Evolutionary conservation across 2,888 invertebrate genomes (phyloP), one percentile per base, ranked within the genome.

Genomic region (Willowsia nigromaculata): DNA sequence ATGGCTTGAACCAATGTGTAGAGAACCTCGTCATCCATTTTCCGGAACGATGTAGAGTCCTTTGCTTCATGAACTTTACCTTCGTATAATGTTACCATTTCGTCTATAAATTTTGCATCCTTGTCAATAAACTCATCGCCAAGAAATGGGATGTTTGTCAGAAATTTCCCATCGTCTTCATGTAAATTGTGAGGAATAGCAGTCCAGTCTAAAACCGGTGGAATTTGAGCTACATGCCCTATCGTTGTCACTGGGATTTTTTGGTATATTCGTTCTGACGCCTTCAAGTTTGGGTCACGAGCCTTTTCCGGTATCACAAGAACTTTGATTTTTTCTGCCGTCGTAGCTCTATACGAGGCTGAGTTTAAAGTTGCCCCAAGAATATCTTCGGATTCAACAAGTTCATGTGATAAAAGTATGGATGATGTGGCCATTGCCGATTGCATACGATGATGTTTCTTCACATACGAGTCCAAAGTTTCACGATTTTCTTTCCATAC

Each of bases 51-150:
- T 1, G 74, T 65, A 0, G 85, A 62, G 22, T 84, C 81, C 50
- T 88, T 82, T 3, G 86, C 88, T 27, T 90, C 88, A 53, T 91
- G 91, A 27, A 91, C 76, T 78, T 90, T 90, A 18, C 91, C 91
- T 85, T 90, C 88, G 59, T 91, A 91, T 0, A 90, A 56, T 5
- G 87, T 90, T 0, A 91, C 87, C 80, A 92, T 90, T 59, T 90
- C 91, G 25, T 91, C 92, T 62, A 92, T 88, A 53, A 92, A 92
- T 37, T 90, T 87, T 27, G 81, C 53, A 71, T 92, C 92, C 53
- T 91, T 91, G 27, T 92, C 91, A 85, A 92, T 92, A 33, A 92
- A 85, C 27, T 91, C 91, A 53, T 92, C 92, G 6, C 92, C 92
- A 18, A 92, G 88, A 80, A 91, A 92, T 59, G 92, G 92, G 78